These are phyloP conservation scores for Phaenicophaeus curvirostris DNA, from an alignment of 2,797 vertebrate genomes.

Conservation along the genomic window DNA sequence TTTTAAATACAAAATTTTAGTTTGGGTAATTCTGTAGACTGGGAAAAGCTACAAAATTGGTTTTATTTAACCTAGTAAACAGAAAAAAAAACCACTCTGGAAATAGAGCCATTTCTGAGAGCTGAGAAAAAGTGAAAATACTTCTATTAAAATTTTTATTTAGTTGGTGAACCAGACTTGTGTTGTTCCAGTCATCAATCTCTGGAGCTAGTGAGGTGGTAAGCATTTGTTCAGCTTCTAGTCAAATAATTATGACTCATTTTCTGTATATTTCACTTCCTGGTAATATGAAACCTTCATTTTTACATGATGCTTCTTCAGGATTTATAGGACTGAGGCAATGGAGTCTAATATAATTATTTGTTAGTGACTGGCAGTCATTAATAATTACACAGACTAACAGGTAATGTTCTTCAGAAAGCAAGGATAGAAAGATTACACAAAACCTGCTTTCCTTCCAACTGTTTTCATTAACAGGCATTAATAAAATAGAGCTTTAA, in stretches of 20 bases:
- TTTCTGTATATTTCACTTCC: not conserved
- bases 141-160: not conserved
- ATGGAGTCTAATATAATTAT: conserved; percentile 1
- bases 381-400: not conserved
- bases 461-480: not conserved
- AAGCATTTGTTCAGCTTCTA: not conserved
- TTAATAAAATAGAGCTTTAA: not conserved
- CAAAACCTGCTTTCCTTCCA: not conserved
- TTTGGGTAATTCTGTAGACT: not conserved
- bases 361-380: not conserved
- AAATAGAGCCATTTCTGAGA: not conserved
- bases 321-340: not conserved
- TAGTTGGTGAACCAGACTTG: not conserved
- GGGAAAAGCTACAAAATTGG: not conserved
- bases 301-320: not conserved
- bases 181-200: not conserved
- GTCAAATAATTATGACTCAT: not conserved
- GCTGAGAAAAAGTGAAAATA: not conserved
- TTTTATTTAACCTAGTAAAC: not conserved
- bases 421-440: not conserved
- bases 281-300: not conserved
- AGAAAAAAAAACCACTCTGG: not conserved
- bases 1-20: not conserved
- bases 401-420: not conserved
- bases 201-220: not conserved